phyloP scores from a whole-genome alignment of 2,888 invertebrate species.

The Julus scandinavius region DNA sequence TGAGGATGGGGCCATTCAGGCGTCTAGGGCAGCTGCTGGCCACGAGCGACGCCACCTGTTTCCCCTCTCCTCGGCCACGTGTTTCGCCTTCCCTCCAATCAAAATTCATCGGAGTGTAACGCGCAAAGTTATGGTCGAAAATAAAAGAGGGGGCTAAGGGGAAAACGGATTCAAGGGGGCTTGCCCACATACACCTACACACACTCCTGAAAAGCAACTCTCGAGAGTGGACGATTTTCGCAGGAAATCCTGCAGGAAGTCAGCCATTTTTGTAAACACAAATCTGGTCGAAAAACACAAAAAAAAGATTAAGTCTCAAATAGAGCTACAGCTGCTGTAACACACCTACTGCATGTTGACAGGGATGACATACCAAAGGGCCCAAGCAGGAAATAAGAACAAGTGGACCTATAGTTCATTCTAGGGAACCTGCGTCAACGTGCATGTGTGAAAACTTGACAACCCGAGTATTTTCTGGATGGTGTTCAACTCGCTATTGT shows the following conservation, averaged over 20 bases:
- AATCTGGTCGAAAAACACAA: not conserved
- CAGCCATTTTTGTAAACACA: not conserved
- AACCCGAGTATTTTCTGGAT: no score
- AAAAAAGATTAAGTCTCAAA: not conserved
- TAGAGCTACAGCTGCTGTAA: not conserved
- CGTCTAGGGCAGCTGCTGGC: conserved; percentile 35
- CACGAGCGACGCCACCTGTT: conserved; percentile 36
- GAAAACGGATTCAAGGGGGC: conserved; percentile 9
- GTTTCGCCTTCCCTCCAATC: conserved; percentile 11
- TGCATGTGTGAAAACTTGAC: no score
- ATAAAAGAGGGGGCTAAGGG: not conserved
- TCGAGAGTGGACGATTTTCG: conserved; percentile 43
- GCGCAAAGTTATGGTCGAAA: not conserved
- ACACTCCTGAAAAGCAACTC: not conserved
- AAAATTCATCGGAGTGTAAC: not conserved
- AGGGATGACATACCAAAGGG: not conserved
- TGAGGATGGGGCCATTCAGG: not conserved
- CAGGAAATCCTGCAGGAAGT: conserved; percentile 36
- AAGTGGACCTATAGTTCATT: no score
- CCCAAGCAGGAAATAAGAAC: not conserved
- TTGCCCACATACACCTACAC: not conserved
- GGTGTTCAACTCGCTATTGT: no score
- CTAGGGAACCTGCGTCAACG: no score
- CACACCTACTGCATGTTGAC: not conserved
- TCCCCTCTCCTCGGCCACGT: not conserved